Conservation (phyloP, 2,797 vertebrate species). For the Oryzias sinensis region DNA sequence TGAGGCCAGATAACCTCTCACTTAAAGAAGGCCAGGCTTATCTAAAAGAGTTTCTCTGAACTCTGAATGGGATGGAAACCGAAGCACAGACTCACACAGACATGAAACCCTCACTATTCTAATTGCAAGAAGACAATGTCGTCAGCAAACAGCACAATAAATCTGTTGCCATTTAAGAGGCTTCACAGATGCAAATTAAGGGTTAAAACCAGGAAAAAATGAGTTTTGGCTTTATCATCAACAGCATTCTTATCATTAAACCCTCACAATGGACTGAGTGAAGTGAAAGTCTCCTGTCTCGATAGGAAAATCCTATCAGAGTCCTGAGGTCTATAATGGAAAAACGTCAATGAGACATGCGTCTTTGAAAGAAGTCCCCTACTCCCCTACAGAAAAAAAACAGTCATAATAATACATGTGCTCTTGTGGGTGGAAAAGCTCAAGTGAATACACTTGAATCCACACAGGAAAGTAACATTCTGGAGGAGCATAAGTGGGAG, state of each 20-base stretch:
- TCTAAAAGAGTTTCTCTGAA: slow-evolving; percentile 8
- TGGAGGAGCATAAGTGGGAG: slow-evolving; percentile 33
- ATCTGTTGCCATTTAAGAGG: slow-evolving; percentile 11
- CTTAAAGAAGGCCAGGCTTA: slow-evolving; percentile 27
- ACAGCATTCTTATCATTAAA: slow-evolving; percentile 17
- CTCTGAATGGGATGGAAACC: slow-evolving; percentile 21
- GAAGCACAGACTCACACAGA: slow-evolving; percentile 12
- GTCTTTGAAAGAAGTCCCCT: slow-evolving; percentile 43
- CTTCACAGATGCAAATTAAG: slow-evolving; percentile 8
- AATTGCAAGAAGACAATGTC: slow-evolving; percentile 24
- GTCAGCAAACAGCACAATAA: slow-evolving; percentile 33
- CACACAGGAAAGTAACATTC: slow-evolving; percentile 14
- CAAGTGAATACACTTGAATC: slow-evolving; percentile 17
- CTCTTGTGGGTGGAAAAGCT: slow-evolving; percentile 49
- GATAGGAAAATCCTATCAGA: neutral
- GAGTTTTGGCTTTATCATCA: slow-evolving; percentile 27
- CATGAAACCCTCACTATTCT: slow-evolving; percentile 24
- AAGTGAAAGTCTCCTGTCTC: slow-evolving; percentile 8
- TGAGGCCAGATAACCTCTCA: slow-evolving; percentile 55
- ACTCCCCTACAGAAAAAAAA: neutral
- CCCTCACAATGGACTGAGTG: slow-evolving; percentile 4
- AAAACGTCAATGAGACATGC: slow-evolving; percentile 58
- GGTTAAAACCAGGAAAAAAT: slow-evolving; percentile 9
- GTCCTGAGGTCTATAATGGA: slow-evolving; percentile 42
- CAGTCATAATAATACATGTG: slow-evolving; percentile 12